Evolutionary conservation across 2,113 vertebrate species (phyloP).

Genomic region (Oreotrochilus melanogaster): DNA sequence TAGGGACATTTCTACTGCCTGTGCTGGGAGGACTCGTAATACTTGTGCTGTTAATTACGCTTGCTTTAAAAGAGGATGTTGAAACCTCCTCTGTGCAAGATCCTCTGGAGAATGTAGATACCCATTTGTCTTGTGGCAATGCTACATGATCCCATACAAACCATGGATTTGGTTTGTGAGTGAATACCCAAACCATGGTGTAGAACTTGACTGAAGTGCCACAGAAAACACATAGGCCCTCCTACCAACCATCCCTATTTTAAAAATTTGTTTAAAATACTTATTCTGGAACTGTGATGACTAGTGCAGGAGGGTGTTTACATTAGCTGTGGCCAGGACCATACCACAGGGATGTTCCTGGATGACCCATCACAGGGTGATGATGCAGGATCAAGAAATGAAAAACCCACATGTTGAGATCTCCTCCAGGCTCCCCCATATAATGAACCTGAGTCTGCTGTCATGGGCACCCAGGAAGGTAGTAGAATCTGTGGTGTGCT

Average conservation of each 20-base stretch:
- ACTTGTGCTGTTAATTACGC: neutral
- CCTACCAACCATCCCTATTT: rapidly evolving
- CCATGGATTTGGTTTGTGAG: neutral
- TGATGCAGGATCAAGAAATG: neutral
- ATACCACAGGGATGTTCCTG: neutral
- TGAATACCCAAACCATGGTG: neutral
- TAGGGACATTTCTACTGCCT: neutral
- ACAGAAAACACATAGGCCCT: neutral
- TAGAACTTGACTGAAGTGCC: neutral
- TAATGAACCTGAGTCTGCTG: neutral
- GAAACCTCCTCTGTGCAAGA: neutral
- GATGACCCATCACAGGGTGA: neutral
- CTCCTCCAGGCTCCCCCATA: neutral
- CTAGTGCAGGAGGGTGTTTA: neutral
- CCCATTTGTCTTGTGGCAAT: neutral
- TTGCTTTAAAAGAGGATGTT: neutral
- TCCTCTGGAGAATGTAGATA: neutral
- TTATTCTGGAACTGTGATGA: neutral
- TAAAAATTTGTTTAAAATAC: neutral
- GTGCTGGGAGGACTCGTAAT: neutral
- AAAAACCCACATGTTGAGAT: neutral
- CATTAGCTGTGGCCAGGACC: neutral
- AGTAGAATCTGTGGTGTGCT: neutral
- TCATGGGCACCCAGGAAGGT: rapidly evolving
- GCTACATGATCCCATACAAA: too few species aligned